Evolutionary conservation across 2,888 invertebrate genomes (phyloP), one percentile per base, ranked within the genome.

Genomic region (Erynnis tages): DNA sequence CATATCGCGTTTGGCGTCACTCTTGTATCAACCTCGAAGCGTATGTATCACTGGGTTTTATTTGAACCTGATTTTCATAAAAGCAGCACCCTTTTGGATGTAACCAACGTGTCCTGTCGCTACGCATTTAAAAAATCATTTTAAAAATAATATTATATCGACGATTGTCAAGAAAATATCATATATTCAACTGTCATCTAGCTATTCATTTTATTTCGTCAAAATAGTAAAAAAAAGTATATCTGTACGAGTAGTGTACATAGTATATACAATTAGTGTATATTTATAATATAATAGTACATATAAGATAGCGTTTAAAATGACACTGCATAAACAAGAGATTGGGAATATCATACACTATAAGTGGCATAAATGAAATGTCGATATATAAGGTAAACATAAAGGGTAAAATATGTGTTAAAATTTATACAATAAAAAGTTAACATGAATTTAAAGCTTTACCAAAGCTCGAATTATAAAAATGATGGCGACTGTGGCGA

Each of bases 71-170:
- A 21, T 21, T 21, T 4, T 21, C 4, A 4, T 21, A 21, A 21
- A 5, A 21, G 21, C 21, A 21, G 4, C 21, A 21, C 21, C 21
- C 21, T 21, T 21, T 21, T 21, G 5, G 4, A 21, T 21, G 21
- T 21, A 21, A 3, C 3, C 3, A 32, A 17, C n/a, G 29, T 43
- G 44, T 32, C 44, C 44, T 44, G 44, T 30, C n/a, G 44, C 44
- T 32, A n/a, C n/a, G n/a, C n/a, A n/a, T n/a, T n/a, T n/a, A n/a
- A n/a, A n/a, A n/a, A 16, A 27, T 13, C 4, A 13, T 16, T n/a
- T n/a, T n/a, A n/a, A n/a, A n/a, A n/a, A n/a, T n/a, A n/a, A n/a
- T n/a, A n/a, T n/a, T n/a, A n/a, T n/a, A n/a, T n/a, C n/a, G n/a
- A n/a, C n/a, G n/a, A 2, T 17, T 43, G 29, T 30, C 17, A 11